phyloP scores from a whole-genome alignment of 2,113 vertebrate species.

The Thryonomys swinderianus region DNA sequence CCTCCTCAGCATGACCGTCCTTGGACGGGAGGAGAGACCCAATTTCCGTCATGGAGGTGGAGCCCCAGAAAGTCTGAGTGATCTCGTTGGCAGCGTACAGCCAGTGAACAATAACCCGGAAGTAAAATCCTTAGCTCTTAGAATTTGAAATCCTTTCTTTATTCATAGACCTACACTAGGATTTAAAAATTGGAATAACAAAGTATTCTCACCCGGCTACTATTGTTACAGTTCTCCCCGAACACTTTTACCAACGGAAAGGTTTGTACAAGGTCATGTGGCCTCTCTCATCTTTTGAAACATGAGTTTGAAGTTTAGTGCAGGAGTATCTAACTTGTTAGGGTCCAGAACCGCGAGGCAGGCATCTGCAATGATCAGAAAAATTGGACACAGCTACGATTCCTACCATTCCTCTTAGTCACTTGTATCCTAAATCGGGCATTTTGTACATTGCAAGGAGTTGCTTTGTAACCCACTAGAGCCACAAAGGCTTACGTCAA shows the following conservation, averaged over 20 bases:
- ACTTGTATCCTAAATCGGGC: background rate
- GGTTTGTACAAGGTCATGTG: background rate
- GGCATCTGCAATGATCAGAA: background rate
- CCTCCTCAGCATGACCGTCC: background rate
- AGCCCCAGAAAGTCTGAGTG: conserved; percentile 4
- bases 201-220: background rate
- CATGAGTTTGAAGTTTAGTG: background rate
- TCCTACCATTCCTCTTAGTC: background rate
- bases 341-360: background rate
- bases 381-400: background rate
- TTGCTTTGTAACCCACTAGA: background rate
- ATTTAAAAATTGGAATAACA: background rate
- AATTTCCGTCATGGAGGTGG: conserved; percentile 11
- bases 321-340: background rate
- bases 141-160: background rate
- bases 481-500: background rate
- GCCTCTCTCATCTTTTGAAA: background rate
- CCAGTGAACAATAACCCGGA: background rate
- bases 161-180: background rate
- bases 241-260: background rate
- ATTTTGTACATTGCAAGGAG: background rate
- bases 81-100: background rate
- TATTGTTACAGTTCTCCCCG: background rate
- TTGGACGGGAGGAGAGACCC: background rate
- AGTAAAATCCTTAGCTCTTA: background rate